Base-by-base conservation (phyloP, 2,888 invertebrate genomes). In the Eristalinus sepulchralis region DNA sequence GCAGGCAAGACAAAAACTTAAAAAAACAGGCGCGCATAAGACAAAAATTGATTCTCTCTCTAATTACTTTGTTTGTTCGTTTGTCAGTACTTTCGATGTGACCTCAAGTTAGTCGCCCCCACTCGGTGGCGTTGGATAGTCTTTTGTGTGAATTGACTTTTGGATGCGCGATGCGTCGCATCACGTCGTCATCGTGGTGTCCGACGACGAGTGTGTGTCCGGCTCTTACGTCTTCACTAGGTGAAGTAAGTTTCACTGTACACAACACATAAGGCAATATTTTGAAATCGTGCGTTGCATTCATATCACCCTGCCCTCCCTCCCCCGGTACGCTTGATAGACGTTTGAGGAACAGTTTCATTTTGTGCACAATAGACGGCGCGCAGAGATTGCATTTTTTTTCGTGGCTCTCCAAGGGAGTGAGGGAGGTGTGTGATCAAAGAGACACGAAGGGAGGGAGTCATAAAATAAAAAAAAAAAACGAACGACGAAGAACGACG, bases 61-160 rank as follows among this genome's bases (percentile, higher is more conserved):
- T 67, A 80, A 73, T 80, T 72, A 70, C 75, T 75, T 63, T 68
- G 60, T 68, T 68, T 81, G 57, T 68, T 67, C 33, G 60, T 20
- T n/a, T 39, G 34, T 17, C n/a, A 57, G 22, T 66, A 22, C 11
- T 63, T 62, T 53, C 59, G 47, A 47, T 47, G 47, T 47, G 47
- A 47, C 47, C 47, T 47, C 47, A 47, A 47, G 47, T 47, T 47
- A 47, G 17, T 17, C 47, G n/a, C 36, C 10, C 2, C 36, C 13
- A 39, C 27, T 27, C 27, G 2, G 27, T 5, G 39, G 2, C 13
- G 39, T 39, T 39, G 0, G 47, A n/a, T 17, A 17, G 17, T 22
- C 24, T 10, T 3, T 57, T 11, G 10, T 57, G 2, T 57, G 27
- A 27, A 3, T 57, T 13, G 3, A n/a, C n/a, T 57, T 24, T 24